These are phyloP conservation scores for Dipodomys stephensi DNA, from an alignment of 2,113 vertebrate species.

Conservation along the genomic window DNA sequence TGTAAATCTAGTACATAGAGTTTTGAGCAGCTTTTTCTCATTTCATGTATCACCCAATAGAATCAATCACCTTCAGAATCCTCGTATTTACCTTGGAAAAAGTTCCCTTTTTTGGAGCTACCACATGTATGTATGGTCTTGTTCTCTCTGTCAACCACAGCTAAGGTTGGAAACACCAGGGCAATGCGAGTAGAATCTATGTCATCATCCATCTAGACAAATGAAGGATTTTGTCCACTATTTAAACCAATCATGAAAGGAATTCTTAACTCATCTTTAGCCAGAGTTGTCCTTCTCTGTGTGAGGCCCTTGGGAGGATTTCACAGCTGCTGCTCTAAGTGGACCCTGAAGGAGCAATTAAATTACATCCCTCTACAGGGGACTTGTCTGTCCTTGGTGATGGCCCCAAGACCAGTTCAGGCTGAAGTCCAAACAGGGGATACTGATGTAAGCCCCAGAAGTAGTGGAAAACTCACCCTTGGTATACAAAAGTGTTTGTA, in stretches of 20 bases:
- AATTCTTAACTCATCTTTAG: background rate
- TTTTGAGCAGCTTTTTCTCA: background rate
- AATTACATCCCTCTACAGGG: background rate
- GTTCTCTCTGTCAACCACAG: background rate
- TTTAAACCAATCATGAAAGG: slow-evolving; percentile 9
- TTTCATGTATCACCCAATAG: background rate
- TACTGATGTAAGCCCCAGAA: background rate
- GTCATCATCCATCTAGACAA: background rate
- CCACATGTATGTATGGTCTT: background rate
- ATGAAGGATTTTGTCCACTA: background rate
- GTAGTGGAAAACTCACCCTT: too few species aligned
- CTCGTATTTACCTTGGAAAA: slow-evolving; percentile 17
- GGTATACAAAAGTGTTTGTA: too few species aligned
- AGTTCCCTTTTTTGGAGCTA: background rate
- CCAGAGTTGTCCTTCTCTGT: background rate
- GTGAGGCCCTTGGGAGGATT: slow-evolving; percentile 28
- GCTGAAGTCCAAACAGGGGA: background rate
- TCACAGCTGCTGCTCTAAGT: slow-evolving; percentile 60
- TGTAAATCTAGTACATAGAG: background rate
- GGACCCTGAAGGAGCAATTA: slow-evolving; percentile 75
- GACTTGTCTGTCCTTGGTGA: background rate
- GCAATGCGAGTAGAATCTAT: background rate
- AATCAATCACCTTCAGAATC: background rate
- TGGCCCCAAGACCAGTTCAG: slow-evolving; percentile 11
- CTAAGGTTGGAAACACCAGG: background rate